These are phyloP conservation scores for Epiblema foenella DNA, from an alignment of 2,888 invertebrate species.

Conservation along the genomic window DNA sequence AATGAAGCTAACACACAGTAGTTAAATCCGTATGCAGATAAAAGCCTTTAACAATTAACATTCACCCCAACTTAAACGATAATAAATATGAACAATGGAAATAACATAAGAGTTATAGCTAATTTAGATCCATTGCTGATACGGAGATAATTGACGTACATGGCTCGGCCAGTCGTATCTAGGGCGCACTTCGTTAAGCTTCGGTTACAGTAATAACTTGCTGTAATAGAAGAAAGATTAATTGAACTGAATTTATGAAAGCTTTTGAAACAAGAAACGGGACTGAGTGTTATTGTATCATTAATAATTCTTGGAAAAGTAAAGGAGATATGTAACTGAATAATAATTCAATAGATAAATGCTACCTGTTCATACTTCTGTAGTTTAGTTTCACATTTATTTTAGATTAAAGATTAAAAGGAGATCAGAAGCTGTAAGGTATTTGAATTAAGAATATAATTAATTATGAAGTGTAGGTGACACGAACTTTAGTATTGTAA, in stretches of 20 bases:
- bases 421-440: too few relatives aligned
- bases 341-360: not conserved
- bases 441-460: too few relatives aligned
- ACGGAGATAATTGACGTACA: slow-evolving; percentile 47
- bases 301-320: slow-evolving; percentile 6
- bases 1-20: not conserved
- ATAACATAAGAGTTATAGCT: slow-evolving; percentile 48
- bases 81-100: slow-evolving; percentile 46
- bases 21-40: slow-evolving; percentile 8
- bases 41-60: slow-evolving; percentile 42
- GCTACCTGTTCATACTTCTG: too few relatives aligned
- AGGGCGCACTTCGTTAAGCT: slow-evolving; percentile 45
- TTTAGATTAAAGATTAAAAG: too few relatives aligned
- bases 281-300: slow-evolving; percentile 3
- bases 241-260: slow-evolving; percentile 33
- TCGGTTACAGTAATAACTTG: slow-evolving; percentile 36
- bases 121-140: slow-evolving; percentile 52
- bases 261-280: slow-evolving; percentile 24
- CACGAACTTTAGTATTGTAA: not conserved
- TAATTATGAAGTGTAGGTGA: too few relatives aligned
- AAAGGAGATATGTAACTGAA: slow-evolving; percentile 6
- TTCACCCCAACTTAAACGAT: slow-evolving; percentile 36
- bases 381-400: too few relatives aligned
- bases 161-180: slow-evolving; percentile 47
- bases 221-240: slow-evolving; percentile 37